These are phyloP conservation scores for Eupithecia pulchellata DNA, from an alignment of 2,888 invertebrate genomes.

Conservation along the genomic window DNA sequence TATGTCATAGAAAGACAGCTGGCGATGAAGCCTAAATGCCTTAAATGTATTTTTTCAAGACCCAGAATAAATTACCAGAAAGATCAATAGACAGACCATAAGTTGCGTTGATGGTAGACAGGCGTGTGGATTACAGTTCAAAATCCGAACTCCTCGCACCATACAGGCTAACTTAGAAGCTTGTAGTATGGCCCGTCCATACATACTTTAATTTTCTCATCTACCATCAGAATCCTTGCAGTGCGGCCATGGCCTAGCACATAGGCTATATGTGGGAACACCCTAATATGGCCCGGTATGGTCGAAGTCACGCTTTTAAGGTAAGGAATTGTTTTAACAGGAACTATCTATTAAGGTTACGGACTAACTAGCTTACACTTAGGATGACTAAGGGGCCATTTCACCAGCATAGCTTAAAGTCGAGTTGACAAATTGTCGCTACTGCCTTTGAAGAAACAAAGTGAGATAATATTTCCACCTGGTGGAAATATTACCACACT, in stretches of 20 bases:
- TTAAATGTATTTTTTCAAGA: too few relatives aligned
- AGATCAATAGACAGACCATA: too few relatives aligned
- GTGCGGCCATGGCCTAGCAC: slow-evolving; percentile 32
- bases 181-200: not conserved
- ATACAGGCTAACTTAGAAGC: too few relatives aligned
- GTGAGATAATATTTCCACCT: too few relatives aligned
- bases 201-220: not conserved
- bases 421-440: not conserved
- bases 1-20: too few relatives aligned
- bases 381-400: not conserved
- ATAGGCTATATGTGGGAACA: slow-evolving; percentile 45
- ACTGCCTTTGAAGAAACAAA: not conserved
- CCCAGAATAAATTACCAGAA: too few relatives aligned
- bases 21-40: too few relatives aligned
- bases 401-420: not conserved
- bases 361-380: slow-evolving; percentile 11
- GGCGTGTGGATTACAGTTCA: too few relatives aligned
- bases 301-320: slow-evolving; percentile 55
- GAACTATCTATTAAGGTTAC: slow-evolving; percentile 32
- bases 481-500: too few relatives aligned
- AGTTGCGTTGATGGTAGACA: not conserved
- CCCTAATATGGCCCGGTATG: slow-evolving; percentile 54
- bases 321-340: slow-evolving; percentile 35
- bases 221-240: not conserved
- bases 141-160: too few relatives aligned